These are phyloP conservation scores for Pheosia tremula DNA, from an alignment of 2,888 invertebrate species.

Conservation along the genomic window DNA sequence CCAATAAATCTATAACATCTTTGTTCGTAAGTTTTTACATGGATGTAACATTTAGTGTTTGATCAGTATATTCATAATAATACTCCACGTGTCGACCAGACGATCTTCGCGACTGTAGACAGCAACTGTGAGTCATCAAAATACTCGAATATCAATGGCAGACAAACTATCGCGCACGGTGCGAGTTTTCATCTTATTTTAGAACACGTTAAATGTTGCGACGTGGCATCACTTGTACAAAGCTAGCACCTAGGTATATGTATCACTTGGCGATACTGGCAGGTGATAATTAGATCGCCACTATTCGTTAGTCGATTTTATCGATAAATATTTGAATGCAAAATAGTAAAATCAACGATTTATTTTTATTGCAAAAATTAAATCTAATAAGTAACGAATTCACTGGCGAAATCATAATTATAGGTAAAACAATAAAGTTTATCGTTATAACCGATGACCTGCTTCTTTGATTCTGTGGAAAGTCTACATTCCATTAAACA, in stretches of 20 bases:
- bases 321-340: not conserved
- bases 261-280: constrained; percentile 1
- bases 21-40: not conserved
- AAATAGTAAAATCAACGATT: not conserved
- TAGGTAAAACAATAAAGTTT: too few species aligned
- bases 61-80: not conserved
- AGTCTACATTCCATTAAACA: too few species aligned
- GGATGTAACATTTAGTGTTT: not conserved
- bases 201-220: constrained; percentile 42
- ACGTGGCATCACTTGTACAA: constrained; percentile 39
- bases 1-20: not conserved
- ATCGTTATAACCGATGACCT: too few species aligned
- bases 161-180: constrained; percentile 38
- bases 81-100: constrained; percentile 19
- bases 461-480: too few species aligned
- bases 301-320: not conserved
- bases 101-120: constrained; percentile 42
- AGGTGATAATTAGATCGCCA: not conserved
- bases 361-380: not conserved
- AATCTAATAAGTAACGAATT: not conserved
- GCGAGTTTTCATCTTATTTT: constrained; percentile 55
- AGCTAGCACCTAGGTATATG: constrained; percentile 5
- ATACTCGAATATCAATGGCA: constrained; percentile 53
- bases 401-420: not conserved
- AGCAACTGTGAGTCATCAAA: constrained; percentile 53